Evolutionary conservation across 2,113 vertebrate genomes (phyloP), one percentile per base, ranked within the genome.

Genomic region (Ageneiosus marmoratus): DNA sequence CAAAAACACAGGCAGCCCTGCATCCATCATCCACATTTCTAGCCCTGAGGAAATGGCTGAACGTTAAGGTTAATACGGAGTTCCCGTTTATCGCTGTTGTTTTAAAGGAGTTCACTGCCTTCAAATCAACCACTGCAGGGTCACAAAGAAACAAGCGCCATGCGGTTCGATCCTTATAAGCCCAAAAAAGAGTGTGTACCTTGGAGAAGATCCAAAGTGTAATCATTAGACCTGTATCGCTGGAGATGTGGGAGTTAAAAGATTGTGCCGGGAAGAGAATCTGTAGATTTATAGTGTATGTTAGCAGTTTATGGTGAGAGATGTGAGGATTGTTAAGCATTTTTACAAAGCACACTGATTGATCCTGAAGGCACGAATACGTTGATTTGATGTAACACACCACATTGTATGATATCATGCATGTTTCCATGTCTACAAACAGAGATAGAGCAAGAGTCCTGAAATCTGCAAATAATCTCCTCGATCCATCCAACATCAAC

Each of bases 81-180:
- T 50, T 82, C 75, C 86, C 77, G 67, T 82, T 87, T 82, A 72
- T 81, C 56, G 79, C 79, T 87, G 83, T 87, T 87, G 56, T 87
- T 86, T 79, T 81, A 81, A 76, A 81, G 82, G 55, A 84, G 85
- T 77, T 86, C 78, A 84, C 82, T 63, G 79, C 78, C 73, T 86
- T 84, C 74, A 74, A 84, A 78, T 86, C 82, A 84, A 78, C 82
- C 74, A 44, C 85, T 79, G 55, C 86, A 53, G 75, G 79, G 67
- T 84, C 83, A 82, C 16, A 29, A 44, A 84, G 65, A 75, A 84
- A 77, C n/a, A 55, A 55, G 56, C 44, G 37, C 20, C 69, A 56
- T 74, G 41, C 24, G 29, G 34, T 84, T 77, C 86, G 22, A 75
- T 69, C 83, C 86, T 82, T 87, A 87, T 87, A 84, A 82, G 86